These are phyloP conservation scores for Leptopilina clavipes DNA, from an alignment of 1,140 invertebrate genomes.

Conservation along the genomic window DNA sequence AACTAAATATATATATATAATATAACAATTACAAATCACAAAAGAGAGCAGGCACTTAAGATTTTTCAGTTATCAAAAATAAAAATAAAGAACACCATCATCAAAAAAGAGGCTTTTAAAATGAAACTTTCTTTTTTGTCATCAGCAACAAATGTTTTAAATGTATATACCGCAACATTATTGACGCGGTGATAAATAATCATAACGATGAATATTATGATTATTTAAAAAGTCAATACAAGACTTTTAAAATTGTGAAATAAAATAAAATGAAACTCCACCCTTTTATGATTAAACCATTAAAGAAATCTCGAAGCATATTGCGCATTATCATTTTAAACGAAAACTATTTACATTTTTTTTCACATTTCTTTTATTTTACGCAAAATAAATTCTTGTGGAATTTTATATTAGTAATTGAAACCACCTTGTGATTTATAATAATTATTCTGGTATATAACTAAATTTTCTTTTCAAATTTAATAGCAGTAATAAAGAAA, in stretches of 20 bases:
- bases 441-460: neutral
- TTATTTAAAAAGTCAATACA: too few species aligned
- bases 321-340: neutral
- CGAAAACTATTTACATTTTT: neutral
- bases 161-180: too few species aligned
- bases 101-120: too few species aligned
- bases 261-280: too few species aligned
- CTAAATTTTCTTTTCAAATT: neutral
- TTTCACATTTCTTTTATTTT: neutral
- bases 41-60: neutral
- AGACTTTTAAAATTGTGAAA: too few species aligned
- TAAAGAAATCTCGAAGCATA: too few species aligned
- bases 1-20: neutral
- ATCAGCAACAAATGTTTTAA: too few species aligned
- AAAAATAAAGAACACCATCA: too few species aligned
- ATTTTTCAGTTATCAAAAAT: neutral
- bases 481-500: conserved; percentile 16
- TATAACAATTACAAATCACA: neutral
- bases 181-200: too few species aligned
- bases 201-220: too few species aligned
- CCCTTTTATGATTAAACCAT: too few species aligned
- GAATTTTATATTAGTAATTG: conserved; percentile 1
- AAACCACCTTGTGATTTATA: neutral
- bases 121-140: too few species aligned
- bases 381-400: neutral